Percentiles rank a stretch among this genome's conserved stretches.
phyloP scores from a whole-genome alignment of 2,113 vertebrate genomes.

The Entelurus aequoreus region DNA sequence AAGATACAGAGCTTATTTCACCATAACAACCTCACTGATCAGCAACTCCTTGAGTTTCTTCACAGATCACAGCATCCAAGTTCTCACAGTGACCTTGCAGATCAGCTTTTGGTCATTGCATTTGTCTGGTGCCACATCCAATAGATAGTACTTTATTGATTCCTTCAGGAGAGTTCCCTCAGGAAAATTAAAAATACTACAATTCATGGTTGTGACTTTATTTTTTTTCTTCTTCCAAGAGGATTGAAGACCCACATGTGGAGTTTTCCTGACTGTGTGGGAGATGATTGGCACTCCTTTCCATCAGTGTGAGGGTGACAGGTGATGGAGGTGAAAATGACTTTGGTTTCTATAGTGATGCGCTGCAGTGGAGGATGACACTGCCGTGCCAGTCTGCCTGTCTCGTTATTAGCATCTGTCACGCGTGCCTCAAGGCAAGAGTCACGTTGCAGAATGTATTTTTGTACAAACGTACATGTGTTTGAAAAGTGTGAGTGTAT shows the following conservation, averaged over 20 bases:
- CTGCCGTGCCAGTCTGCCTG: slow-evolving; percentile 44
- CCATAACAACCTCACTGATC: slow-evolving; percentile 15
- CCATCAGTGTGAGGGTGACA: slow-evolving; percentile 63
- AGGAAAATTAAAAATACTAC: too few species aligned
- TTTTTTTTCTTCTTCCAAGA: slow-evolving; percentile 20
- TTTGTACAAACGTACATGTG: slow-evolving; percentile 31
- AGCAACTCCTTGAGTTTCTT: slow-evolving; percentile 8
- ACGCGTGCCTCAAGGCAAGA: slow-evolving; percentile 55
- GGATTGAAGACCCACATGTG: slow-evolving; percentile 15
- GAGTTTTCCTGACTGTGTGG: slow-evolving; percentile 49
- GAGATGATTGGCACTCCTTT: slow-evolving; percentile 68
- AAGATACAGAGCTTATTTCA: slow-evolving; percentile 32
- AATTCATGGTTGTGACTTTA: slow-evolving; percentile 17
- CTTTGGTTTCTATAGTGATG: slow-evolving; percentile 63
- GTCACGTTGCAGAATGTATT: slow-evolving; percentile 48
- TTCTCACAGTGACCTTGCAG: slow-evolving; percentile 43
- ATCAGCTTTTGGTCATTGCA: slow-evolving; percentile 41
- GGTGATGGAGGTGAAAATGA: slow-evolving; percentile 72
- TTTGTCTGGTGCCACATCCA: slow-evolving; percentile 41
- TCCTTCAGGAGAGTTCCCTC: too few species aligned
- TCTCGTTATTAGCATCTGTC: slow-evolving; percentile 69
- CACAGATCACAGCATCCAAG: slow-evolving; percentile 8
- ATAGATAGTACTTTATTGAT: too few species aligned
- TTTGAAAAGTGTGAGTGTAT: slow-evolving; percentile 31
- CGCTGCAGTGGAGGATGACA: slow-evolving; percentile 53